Conservation (phyloP, 1,140 invertebrate genomes). For the Drosophila leontia region DNA sequence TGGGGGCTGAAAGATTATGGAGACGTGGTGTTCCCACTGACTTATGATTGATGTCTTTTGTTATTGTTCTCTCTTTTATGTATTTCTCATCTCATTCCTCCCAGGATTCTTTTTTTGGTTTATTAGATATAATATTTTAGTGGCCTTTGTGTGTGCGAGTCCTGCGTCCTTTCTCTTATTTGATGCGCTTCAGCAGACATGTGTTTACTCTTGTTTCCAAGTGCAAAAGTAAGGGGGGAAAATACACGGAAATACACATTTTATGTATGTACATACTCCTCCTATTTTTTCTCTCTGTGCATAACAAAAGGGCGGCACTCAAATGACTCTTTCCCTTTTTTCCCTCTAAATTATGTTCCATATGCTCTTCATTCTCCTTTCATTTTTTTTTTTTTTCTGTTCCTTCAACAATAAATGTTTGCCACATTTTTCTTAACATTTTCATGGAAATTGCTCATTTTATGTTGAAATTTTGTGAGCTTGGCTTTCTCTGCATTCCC, state of each 20-base stretch:
- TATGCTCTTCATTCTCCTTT: conserved; percentile 33
- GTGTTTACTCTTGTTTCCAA: conserved; percentile 73
- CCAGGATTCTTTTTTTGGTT: conserved; percentile 51
- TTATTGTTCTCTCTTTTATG: conserved; percentile 62
- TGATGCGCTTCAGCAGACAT: conserved; percentile 68
- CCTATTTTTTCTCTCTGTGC: conserved; percentile 37
- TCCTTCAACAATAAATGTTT: conserved; percentile 65
- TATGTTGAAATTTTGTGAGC: conserved; percentile 58
- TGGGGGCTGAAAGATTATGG: conserved; percentile 54
- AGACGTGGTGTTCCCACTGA: conserved; percentile 71
- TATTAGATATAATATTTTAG: conserved; percentile 83
- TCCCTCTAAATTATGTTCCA: conserved; percentile 68
- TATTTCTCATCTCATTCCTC: conserved; percentile 35
- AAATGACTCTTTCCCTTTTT: conserved; percentile 61
- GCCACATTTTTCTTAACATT: conserved; percentile 74
- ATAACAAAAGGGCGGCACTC: conserved; percentile 70
- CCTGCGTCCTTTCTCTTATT: conserved; percentile 45
- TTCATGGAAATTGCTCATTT: conserved; percentile 79
- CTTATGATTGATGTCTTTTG: conserved; percentile 83
- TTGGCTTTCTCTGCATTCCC: neutral
- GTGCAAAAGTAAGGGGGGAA: conserved; percentile 13
- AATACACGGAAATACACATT: conserved; percentile 23
- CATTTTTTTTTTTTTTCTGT: neutral
- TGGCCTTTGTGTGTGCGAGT: conserved; percentile 57
- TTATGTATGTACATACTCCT: conserved; percentile 38